Evolutionary conservation across 1,140 invertebrate genomes (phyloP).

Genomic region (Aphelenchoides avenae): DNA sequence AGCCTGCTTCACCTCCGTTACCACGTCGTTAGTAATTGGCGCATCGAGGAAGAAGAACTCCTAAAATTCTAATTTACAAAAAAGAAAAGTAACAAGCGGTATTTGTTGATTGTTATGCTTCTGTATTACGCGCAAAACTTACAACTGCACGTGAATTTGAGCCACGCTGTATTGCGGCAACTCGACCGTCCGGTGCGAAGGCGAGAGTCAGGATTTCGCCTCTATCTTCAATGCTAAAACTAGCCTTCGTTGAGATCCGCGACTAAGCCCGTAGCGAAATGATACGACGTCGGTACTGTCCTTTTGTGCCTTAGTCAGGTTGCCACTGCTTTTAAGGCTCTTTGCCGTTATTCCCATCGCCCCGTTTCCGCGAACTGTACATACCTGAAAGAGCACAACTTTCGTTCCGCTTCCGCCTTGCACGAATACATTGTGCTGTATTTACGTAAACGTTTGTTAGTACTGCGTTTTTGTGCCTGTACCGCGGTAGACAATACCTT

Average conservation of each 20-base stretch:
- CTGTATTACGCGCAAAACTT: not conserved
- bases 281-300: no score
- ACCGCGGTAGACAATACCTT: slow-evolving; percentile 1
- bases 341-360: slow-evolving; percentile 25
- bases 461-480: not conserved
- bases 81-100: not conserved
- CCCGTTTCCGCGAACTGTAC: slow-evolving; percentile 23
- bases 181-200: slow-evolving; percentile 18
- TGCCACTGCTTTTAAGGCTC: slow-evolving; percentile 11
- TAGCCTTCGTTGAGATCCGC: no score
- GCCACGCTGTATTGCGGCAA: slow-evolving; percentile 12
- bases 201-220: slow-evolving; percentile 26
- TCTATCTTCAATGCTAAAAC: slow-evolving; percentile 19
- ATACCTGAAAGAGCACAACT: slow-evolving; percentile 17
- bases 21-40: not conserved
- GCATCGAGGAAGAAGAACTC: slow-evolving; percentile 20
- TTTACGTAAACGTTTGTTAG: not conserved
- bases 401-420: not conserved
- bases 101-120: not conserved
- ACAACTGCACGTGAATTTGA: slow-evolving; percentile 16
- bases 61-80: not conserved
- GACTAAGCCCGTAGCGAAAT: no score
- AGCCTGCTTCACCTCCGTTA: not conserved
- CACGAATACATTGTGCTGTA: not conserved
- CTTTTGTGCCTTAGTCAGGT: no score